Percentiles rank a stretch among this genome's conserved stretches.
Conservation (phyloP, 2,797 vertebrate species). For the Acipenser transmontanus region DNA sequence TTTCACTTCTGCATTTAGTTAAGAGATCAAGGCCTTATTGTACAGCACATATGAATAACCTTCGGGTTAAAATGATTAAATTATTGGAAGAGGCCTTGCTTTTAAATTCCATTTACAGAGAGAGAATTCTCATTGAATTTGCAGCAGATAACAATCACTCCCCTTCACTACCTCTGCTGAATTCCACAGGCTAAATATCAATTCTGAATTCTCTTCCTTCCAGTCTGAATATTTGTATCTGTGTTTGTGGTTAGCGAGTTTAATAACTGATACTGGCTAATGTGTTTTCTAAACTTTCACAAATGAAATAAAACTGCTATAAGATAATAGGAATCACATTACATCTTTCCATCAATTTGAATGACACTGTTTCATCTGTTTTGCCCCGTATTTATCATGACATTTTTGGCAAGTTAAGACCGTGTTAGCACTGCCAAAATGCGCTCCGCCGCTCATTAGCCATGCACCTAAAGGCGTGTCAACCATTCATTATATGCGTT, state of each 20-base stretch:
- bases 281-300: no score
- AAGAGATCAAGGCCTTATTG: constrained; percentile 1
- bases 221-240: background rate
- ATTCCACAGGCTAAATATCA: background rate
- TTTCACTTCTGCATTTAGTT: background rate
- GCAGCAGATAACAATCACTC: constrained; percentile 1
- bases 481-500: no score
- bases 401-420: no score
- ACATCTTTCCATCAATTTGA: no score
- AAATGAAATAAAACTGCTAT: background rate
- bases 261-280: background rate
- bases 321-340: no score
- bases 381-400: no score
- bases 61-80: constrained; percentile 8
- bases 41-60: background rate
- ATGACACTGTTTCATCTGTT: no score
- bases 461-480: no score
- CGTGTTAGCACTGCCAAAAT: no score
- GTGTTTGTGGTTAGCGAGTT: background rate
- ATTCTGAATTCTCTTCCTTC: background rate
- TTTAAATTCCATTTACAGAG: constrained; percentile 1
- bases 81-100: background rate
- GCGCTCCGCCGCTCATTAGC: no score
- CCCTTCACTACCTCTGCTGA: background rate
- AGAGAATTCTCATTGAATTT: constrained; percentile 1